Evolutionary conservation across 2,888 invertebrate genomes (phyloP).

Genomic region (Spisula subtruncata): DNA sequence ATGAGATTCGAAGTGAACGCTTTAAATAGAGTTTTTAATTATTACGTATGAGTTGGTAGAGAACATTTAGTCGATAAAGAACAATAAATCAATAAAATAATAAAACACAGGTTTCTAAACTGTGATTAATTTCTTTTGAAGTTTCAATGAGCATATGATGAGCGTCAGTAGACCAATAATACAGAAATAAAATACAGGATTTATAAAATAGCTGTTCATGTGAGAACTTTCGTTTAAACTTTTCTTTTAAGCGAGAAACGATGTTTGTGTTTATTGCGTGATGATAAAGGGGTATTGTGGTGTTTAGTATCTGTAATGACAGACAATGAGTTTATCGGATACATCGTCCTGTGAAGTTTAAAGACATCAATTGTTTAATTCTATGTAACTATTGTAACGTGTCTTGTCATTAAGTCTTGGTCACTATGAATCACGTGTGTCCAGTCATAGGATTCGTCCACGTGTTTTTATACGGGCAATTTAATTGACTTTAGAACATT

Average conservation of each 20-base stretch:
- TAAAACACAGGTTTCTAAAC: neutral
- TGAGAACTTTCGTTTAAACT: neutral
- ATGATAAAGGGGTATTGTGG: neutral
- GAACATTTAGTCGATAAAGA: conserved; percentile 1
- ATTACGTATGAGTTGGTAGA: neutral
- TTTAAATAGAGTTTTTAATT: neutral
- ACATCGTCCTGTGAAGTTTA: neutral
- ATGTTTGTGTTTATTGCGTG: neutral
- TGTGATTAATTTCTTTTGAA: conserved; percentile 8
- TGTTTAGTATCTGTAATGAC: conserved; percentile 5
- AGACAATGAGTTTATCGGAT: neutral
- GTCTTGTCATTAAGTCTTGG: neutral
- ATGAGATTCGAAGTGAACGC: neutral
- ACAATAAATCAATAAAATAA: neutral
- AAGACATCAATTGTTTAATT: conserved; percentile 12
- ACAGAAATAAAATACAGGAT: neutral
- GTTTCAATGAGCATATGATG: neutral
- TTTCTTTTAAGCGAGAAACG: neutral
- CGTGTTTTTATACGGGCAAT: neutral
- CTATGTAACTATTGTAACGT: neutral
- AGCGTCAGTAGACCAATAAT: neutral
- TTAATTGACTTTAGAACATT: too few species aligned
- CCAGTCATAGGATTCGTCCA: neutral
- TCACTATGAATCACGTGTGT: neutral
- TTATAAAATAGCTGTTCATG: neutral